These are phyloP conservation scores for Chaetophractus vellerosus DNA, from an alignment of 2,797 vertebrate genomes.

Conservation along the genomic window DNA sequence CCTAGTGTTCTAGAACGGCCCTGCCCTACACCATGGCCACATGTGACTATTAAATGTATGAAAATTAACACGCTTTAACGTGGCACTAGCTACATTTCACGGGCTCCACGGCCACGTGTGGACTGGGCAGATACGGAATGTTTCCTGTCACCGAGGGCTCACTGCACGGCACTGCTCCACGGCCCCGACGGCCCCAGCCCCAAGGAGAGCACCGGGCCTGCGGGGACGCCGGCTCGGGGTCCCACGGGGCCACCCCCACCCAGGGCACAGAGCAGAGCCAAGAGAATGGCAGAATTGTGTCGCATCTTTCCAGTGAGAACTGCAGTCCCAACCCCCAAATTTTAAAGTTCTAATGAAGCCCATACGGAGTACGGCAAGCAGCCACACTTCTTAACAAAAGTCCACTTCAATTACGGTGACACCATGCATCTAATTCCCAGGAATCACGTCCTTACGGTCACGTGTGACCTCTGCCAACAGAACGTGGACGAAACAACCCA, in stretches of 20 bases:
- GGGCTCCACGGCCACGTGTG: too few species aligned
- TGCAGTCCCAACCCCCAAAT: background rate
- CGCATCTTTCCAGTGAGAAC: conserved; percentile 35
- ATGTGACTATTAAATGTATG: too few species aligned
- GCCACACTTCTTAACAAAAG: background rate
- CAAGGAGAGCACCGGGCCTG: background rate
- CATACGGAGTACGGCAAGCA: background rate
- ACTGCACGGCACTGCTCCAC: background rate
- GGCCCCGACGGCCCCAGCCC: background rate
- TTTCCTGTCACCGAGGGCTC: too few species aligned
- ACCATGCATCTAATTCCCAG: background rate
- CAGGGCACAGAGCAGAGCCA: background rate
- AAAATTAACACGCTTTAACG: background rate
- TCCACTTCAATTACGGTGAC: background rate
- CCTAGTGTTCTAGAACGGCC: background rate
- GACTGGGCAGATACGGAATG: too few species aligned
- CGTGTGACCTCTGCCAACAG: background rate
- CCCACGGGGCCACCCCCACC: background rate
- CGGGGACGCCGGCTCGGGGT: background rate
- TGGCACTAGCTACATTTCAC: too few species aligned
- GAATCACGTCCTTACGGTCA: background rate
- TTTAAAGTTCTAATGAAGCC: background rate
- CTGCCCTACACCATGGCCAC: background rate
- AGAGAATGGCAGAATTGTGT: background rate
- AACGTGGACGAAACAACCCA: background rate